phyloP scores from a whole-genome alignment of 2,888 invertebrate species.

The Scaptomyza reducta region DNA sequence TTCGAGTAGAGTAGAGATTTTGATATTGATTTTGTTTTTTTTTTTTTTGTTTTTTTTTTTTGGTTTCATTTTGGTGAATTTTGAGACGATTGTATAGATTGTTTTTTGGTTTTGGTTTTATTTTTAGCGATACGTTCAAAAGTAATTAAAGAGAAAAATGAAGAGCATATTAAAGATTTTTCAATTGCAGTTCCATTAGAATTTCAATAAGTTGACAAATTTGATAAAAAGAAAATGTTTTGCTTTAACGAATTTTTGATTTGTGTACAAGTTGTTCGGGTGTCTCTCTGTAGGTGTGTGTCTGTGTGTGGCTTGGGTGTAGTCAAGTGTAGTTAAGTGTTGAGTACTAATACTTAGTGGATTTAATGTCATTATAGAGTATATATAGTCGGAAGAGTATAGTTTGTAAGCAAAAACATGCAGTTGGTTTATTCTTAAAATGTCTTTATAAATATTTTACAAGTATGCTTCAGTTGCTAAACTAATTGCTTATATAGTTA shows the following conservation, averaged over 20 bases:
- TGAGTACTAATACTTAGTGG: constrained; percentile 53
- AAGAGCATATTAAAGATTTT: constrained; percentile 75
- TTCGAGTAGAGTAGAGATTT: constrained; percentile 65
- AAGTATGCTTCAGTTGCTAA: constrained; percentile 32
- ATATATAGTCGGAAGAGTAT: constrained; percentile 57
- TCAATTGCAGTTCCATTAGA: constrained; percentile 69
- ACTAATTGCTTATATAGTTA: constrained; percentile 26
- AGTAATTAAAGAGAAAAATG: constrained; percentile 80
- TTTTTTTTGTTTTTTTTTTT: constrained; percentile 40
- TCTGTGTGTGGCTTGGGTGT: constrained; percentile 27
- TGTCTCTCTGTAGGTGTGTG: constrained; percentile 8
- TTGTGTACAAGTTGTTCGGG: constrained; percentile 44
- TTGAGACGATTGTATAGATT: constrained; percentile 61
- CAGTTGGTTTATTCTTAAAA: constrained; percentile 25
- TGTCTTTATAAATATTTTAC: constrained; percentile 21
- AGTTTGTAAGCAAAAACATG: constrained; percentile 59
- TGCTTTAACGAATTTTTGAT: constrained; percentile 51
- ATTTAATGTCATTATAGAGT: constrained; percentile 42
- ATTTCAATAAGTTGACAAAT: constrained; percentile 66
- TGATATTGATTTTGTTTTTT: constrained; percentile 43
- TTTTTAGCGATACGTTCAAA: constrained; percentile 80
- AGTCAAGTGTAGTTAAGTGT: constrained; percentile 19
- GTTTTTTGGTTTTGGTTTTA: constrained; percentile 19
- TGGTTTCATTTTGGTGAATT: constrained; percentile 59
- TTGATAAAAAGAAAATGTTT: constrained; percentile 60